Percentiles rank a stretch among this genome's conserved stretches.
Evolutionary conservation across 2,797 vertebrate species (phyloP).

Genomic region (Cirrhinus mrigala): DNA sequence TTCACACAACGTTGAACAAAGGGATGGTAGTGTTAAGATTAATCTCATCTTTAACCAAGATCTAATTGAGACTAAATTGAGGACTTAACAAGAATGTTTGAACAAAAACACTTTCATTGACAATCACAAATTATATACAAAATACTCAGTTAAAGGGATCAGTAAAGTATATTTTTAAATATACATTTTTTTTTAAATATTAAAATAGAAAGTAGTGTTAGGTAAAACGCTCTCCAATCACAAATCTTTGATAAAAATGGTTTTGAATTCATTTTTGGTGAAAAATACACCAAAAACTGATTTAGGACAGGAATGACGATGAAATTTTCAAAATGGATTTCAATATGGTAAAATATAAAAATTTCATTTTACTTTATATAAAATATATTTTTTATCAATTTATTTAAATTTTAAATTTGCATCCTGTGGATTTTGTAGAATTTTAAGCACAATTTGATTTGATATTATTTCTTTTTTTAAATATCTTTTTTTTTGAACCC

Average conservation of each 20-base stretch:
- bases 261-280: not conserved
- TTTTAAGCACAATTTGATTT: not conserved
- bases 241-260: not conserved
- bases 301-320: not conserved
- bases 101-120: not conserved
- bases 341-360: not conserved
- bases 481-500: not conserved
- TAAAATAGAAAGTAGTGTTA: not conserved
- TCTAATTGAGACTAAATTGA: not conserved
- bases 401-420: not conserved
- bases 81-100: not conserved
- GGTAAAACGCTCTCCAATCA: not conserved
- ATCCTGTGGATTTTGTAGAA: not conserved
- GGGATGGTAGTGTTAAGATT: not conserved
- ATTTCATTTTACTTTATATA: not conserved
- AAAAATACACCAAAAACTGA: not conserved
- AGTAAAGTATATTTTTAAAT: conserved; percentile 2
- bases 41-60: not conserved
- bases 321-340: not conserved
- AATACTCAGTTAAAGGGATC: conserved; percentile 7
- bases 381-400: not conserved
- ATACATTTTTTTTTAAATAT: not conserved
- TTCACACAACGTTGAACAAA: not conserved
- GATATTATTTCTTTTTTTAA: not conserved
- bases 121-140: not conserved